Base-by-base conservation (phyloP, 2,113 vertebrate genomes). In the Pipra filicauda region DNA sequence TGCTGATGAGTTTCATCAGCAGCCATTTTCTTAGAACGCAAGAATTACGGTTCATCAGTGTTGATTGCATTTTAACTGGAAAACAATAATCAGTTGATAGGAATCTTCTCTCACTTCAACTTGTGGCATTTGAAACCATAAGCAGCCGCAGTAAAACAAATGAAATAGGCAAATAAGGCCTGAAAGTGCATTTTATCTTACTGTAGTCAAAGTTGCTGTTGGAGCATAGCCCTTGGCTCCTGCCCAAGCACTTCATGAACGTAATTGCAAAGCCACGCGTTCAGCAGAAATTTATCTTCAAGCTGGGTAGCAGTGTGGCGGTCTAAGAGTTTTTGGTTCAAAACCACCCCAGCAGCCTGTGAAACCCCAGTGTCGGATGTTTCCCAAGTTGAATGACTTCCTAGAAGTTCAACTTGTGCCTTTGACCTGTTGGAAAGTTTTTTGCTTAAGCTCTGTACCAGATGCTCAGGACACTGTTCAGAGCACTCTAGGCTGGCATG, bases 401-500 rank as follows among this genome's bases (percentile, higher is more conserved):
- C 17, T 31, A 2, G 27, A 79, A 57, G 6, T 70, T 57, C 0
- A 5, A 0, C 20, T 69, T 67, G 5, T 39, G 41, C 79, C 79
- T 90, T 37, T 37, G 16, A 28, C 13, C 52, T 30, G 5, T 22
- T 2, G 0, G 41, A 39, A 61, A 22, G 1, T 0, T n/a, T 91
- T 55, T 62, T 58, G 20, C 43, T 67, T 5, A 8, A 49, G 14
- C 10, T 19, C n/a, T 3, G 24, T 6, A 30, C 57, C 16, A 46
- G 89, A 4, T 5, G 52, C 69, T 71, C 5, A 8, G 39, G 65
- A 15, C 0, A 6, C 46, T 19, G 11, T 9, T 51, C 1, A 4
- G 1, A 8, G 59, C 0, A 0, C 20, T 37, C 1, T 0, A 21
- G 58, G 54, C 41, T 26, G 5, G 5, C 2, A 0, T 0, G 0